Conservation (phyloP, 2,113 vertebrate genomes). For the Rhinoderma darwinii region DNA sequence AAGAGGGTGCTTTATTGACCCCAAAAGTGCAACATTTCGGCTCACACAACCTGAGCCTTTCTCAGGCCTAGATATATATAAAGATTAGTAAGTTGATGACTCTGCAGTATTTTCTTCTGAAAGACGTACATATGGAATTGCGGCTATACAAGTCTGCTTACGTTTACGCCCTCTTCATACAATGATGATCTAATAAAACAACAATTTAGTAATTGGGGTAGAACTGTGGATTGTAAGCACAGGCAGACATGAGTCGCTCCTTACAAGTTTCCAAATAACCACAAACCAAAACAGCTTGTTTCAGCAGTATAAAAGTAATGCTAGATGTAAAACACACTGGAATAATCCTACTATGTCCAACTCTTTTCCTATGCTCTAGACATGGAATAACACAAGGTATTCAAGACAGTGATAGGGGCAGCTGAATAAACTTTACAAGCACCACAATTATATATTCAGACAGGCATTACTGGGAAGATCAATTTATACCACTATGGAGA, state of each 20-base stretch:
- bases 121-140: background rate
- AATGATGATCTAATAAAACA: conserved; percentile 11
- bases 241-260: conserved; percentile 7
- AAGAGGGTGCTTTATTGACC: too few species aligned
- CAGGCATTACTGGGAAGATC: background rate
- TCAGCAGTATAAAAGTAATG: conserved; percentile 23
- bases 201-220: conserved; percentile 22
- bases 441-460: background rate
- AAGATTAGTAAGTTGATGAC: background rate
- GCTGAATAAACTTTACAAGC: background rate
- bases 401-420: background rate
- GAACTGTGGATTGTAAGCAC: conserved; percentile 7
- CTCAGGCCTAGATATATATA: background rate
- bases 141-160: background rate
- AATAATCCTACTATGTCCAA: background rate
- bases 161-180: background rate
- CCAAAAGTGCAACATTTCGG: too few species aligned
- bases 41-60: too few species aligned
- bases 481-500: background rate
- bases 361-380: background rate
- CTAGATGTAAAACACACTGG: conserved; percentile 15
- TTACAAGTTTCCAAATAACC: conserved; percentile 13
- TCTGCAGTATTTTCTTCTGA: background rate
- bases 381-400: background rate
- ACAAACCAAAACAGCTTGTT: conserved; percentile 41